These are phyloP conservation scores for Onychomys torridus DNA, from an alignment of 2,797 vertebrate genomes.

Conservation along the genomic window DNA sequence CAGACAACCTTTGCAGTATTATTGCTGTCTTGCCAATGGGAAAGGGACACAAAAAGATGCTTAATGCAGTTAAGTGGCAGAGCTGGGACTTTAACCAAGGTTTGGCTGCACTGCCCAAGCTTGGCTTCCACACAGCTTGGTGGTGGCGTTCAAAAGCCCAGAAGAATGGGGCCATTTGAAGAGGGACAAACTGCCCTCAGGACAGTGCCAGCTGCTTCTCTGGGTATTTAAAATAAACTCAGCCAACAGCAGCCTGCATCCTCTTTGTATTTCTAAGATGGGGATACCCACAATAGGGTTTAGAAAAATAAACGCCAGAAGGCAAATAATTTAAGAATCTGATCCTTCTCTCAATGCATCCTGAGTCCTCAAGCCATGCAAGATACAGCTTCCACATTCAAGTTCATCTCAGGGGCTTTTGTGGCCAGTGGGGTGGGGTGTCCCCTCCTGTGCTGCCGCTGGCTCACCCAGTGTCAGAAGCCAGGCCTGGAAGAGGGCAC, in stretches of 20 bases:
- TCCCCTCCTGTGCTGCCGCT: fast-evolving
- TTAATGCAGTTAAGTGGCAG: background rate
- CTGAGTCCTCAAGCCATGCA: too few species aligned
- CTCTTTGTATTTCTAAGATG: background rate
- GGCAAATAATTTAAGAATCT: background rate
- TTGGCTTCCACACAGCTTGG: background rate
- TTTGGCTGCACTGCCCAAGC: background rate
- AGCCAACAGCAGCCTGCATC: background rate
- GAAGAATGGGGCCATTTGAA: background rate
- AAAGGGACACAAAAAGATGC: background rate
- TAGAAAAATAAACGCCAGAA: background rate
- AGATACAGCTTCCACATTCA: background rate
- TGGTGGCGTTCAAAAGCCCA: background rate
- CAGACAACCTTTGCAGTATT: background rate
- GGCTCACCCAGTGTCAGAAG: background rate
- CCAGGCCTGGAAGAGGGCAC: background rate
- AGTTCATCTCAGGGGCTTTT: background rate
- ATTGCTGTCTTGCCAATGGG: background rate
- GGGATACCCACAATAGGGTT: background rate
- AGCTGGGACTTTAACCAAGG: background rate
- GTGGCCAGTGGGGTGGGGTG: background rate
- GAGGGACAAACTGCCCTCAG: background rate
- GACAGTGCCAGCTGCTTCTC: background rate
- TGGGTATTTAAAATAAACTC: background rate
- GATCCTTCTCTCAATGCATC: background rate